A percentile compares a stretch with the other conserved stretches of the same genome.
Conservation (phyloP, 2,888 invertebrate genomes). For the Cephus sareptanus region DNA sequence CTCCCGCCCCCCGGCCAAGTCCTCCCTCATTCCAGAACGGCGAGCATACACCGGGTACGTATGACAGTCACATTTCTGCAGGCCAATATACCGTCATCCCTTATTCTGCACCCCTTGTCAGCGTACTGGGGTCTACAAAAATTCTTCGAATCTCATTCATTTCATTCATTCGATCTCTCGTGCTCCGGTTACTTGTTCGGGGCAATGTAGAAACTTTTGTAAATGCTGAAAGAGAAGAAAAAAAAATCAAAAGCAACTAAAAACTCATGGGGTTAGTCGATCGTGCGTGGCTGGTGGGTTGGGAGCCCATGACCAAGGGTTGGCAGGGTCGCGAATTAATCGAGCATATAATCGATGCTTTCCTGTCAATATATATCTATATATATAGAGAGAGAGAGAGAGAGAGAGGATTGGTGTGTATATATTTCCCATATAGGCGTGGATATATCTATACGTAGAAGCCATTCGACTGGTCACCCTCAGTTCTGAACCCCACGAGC, state of each 20-base stretch:
- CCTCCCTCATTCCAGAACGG: conserved; percentile 28
- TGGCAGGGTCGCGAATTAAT: conserved; percentile 59
- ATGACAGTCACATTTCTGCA: conserved; percentile 38
- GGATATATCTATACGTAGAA: conserved; percentile 32
- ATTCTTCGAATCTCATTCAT: too few relatives aligned
- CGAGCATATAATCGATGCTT: conserved; percentile 65
- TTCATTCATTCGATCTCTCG: too few relatives aligned
- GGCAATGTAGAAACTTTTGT: too few relatives aligned
- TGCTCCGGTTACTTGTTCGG: too few relatives aligned
- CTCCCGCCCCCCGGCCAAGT: background rate
- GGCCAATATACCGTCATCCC: conserved; percentile 32
- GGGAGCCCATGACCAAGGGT: conserved; percentile 16
- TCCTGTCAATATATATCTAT: conserved; percentile 47
- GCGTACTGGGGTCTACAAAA: too few relatives aligned
- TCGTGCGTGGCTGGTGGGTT: too few relatives aligned
- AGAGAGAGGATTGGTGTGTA: too few relatives aligned
- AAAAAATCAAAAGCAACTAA: too few relatives aligned
- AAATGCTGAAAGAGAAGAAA: too few relatives aligned
- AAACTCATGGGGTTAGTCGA: too few relatives aligned
- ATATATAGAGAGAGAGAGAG: too few relatives aligned
- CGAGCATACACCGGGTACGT: conserved; percentile 34
- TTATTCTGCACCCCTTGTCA: background rate
- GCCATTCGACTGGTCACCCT: conserved; percentile 46
- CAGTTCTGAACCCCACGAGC: conserved; percentile 29
- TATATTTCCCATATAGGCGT: conserved; percentile 19